Base-by-base conservation (phyloP, 2,888 invertebrate species). In the Hypena proboscidalis region DNA sequence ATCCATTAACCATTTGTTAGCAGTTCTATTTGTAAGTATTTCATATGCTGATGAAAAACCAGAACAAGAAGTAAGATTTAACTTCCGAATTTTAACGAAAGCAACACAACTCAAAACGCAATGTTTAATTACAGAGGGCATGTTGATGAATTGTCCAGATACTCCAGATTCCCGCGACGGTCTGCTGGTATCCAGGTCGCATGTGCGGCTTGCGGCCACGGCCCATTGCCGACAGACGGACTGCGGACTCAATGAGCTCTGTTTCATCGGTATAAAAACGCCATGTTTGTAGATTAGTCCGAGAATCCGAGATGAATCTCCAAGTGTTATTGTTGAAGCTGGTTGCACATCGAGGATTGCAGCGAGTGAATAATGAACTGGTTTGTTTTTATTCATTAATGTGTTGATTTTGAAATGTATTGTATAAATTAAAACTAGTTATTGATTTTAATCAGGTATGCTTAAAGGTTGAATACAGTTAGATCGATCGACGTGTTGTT, bases 111-210 rank as follows among this genome's bases (percentile, higher is more conserved):
- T 53, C 54, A 54, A 54, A 46, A 52, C 58, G 53, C 56, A 30
- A 66, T 64, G 54, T 74, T 68, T 77, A 75, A 80, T 83, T 78
- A 81, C 56, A 66, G 56, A 58, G 56, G 55, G 62, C 58, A 72
- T 71, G 79, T 80, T 85, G 82, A 86, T 85, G 82, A 83, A 83
- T 83, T 77, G 74, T 42, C 23, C 35, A 44, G 30, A 45, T 39
- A 39, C 34, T 74, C 72, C 78, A 86, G 82, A 84, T 84, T 83
- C 62, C 65, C 23, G 85, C 76, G 78, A 82, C 78, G 85, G 82
- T 80, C 74, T 69, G 73, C 67, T 80, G 80, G 85, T 80, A 89
- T 82, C 73, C 82, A 84, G 88, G 88, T 76, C 89, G 80, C 83
- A 83, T 74, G 70, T 85, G 85, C 74, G 74, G 67, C 57, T 57